A percentile compares a stretch with the other conserved stretches of the same genome.
Conservation (phyloP, 2,888 invertebrate species). For the Pristionchus japonicus region DNA sequence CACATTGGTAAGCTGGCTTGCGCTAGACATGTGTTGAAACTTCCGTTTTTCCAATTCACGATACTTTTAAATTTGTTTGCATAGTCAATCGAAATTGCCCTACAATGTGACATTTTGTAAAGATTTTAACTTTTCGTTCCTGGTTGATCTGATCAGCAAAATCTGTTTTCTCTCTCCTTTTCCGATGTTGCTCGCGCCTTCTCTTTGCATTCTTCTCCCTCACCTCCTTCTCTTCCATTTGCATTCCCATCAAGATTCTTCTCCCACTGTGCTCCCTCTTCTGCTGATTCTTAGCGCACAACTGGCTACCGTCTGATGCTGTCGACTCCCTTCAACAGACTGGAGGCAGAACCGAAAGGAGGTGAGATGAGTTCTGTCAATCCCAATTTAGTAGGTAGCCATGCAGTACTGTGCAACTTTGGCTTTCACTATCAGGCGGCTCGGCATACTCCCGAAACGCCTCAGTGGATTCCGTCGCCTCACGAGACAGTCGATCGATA, state of each 20-base stretch:
- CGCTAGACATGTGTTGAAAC: too few relatives aligned
- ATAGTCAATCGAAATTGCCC: too few relatives aligned
- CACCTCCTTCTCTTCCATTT: background rate
- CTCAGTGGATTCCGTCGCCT: background rate
- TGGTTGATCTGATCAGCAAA: background rate
- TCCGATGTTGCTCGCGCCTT: background rate
- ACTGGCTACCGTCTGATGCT: background rate
- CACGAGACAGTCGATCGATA: background rate
- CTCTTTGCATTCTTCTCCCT: background rate
- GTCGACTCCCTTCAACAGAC: background rate
- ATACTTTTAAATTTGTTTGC: too few relatives aligned
- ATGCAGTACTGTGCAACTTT: too few relatives aligned
- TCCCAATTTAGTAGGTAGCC: background rate
- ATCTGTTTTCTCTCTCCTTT: background rate
- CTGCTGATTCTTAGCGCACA: background rate
- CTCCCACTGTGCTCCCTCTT: background rate
- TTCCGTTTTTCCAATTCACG: too few relatives aligned
- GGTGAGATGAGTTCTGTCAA: background rate
- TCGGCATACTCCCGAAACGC: background rate
- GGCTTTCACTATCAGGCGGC: too few relatives aligned
- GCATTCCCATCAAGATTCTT: background rate
- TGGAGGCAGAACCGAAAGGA: background rate
- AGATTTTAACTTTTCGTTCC: too few relatives aligned
- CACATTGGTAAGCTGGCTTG: too few relatives aligned
- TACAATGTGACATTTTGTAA: too few relatives aligned